A percentile compares a stretch with the other conserved stretches of the same genome.
Conservation (phyloP, 2,113 vertebrate species). For the Glaucomys volans region DNA sequence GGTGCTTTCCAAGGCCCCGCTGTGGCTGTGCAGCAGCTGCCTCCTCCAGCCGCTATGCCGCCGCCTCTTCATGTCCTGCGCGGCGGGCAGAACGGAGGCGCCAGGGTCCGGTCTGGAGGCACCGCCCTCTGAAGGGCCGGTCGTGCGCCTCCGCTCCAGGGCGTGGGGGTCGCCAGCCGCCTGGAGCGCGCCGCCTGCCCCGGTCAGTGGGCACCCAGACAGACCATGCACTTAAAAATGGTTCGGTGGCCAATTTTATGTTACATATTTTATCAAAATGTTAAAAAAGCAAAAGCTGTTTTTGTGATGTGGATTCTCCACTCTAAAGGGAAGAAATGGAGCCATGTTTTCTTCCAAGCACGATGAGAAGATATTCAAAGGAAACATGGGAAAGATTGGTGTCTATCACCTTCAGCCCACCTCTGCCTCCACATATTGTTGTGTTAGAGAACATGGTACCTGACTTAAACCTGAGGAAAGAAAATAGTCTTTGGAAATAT, state of each 20-base stretch:
- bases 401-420: neutral
- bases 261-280: neutral
- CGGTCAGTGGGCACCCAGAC: too few relatives aligned
- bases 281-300: neutral
- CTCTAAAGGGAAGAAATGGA: neutral
- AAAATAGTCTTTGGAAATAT: constrained; percentile 21
- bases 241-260: neutral
- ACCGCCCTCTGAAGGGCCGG: too few relatives aligned
- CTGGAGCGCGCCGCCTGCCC: too few relatives aligned
- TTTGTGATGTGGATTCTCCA: neutral
- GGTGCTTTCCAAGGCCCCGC: too few relatives aligned
- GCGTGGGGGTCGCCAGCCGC: too few relatives aligned
- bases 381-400: neutral
- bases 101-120: too few relatives aligned
- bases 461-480: neutral
- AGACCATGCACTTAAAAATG: neutral
- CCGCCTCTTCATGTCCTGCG: too few relatives aligned
- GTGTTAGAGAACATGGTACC: neutral
- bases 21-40: too few relatives aligned
- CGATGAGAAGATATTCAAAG: neutral
- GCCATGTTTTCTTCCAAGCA: neutral
- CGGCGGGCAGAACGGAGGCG: too few relatives aligned
- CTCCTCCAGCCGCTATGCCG: too few relatives aligned
- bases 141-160: too few relatives aligned
- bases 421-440: neutral